Base-by-base conservation (phyloP, 2,797 vertebrate genomes). In the Platyrinchus mystaceus region DNA sequence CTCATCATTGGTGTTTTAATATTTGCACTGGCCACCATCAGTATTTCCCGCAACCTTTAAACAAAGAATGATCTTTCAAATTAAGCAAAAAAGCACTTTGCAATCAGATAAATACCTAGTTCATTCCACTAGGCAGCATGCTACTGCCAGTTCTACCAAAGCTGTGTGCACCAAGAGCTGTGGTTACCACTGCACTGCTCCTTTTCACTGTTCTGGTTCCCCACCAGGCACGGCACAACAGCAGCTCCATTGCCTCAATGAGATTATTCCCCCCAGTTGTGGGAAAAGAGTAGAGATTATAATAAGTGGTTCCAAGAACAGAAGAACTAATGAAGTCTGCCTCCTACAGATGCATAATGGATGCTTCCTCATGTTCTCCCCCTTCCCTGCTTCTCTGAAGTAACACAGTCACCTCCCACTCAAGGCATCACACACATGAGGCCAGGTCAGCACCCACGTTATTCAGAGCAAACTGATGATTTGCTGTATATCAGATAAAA, bases 1-100 rank as follows among this genome's bases (percentile, higher is more conserved):
- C 98, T 99, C 99, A 99, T 99, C 98, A 98, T 99, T 7, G 99
- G 99, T 0, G 99, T 99, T 97, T 99, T 99, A 93, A 99, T 99
- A 70, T 98, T 99, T 77, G 98, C 97, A 39, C 98, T 98, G 81
- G 99, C 99, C 87, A 98, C 98, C 99, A 99, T 98, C 76, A 99
- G 95, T 89, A 99, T 99, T 97, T 99, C 99, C 78, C 99, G 97
- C 58, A 99, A 97, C 96, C 99, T 99, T 97, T 43, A 84, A 77
- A 17, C 23, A 77, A 92, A 87, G 47, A 87, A 89, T 7, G 46
- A 69, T 11, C 28, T 34, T 53, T n/a, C 66, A 49, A 80, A 77
- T 86, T 34, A 87, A 84, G 50, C 16, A 6, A 30, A 14, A 67
- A 64, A 64, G 47, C 67, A 87, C 13, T 26, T 6, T 32, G 53